phyloP scores from a whole-genome alignment of 1,140 invertebrate genomes.

The Drosophila grimshawi region DNA sequence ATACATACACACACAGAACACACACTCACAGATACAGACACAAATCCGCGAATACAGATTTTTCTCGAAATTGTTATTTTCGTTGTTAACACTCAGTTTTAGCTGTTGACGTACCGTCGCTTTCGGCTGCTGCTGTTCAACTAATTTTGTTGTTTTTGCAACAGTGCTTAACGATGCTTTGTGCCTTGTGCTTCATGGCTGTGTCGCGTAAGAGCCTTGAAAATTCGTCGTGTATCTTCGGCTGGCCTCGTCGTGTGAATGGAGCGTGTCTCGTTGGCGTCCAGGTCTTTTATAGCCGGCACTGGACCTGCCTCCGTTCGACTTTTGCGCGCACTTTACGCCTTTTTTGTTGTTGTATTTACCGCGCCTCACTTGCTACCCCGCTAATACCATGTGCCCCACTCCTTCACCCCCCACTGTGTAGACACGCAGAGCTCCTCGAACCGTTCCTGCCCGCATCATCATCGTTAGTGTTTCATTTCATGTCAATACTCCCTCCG shows the following conservation, averaged over 20 bases:
- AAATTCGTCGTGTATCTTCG: slow-evolving; percentile 34
- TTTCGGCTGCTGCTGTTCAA: slow-evolving; percentile 71
- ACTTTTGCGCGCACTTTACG: slow-evolving; percentile 56
- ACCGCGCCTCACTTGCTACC: slow-evolving; percentile 20
- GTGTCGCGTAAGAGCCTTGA: slow-evolving; percentile 22
- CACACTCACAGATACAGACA: slow-evolving; percentile 12
- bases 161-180: slow-evolving; percentile 46
- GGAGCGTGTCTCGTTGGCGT: slow-evolving; percentile 51
- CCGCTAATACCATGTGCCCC: neutral
- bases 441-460: slow-evolving; percentile 19
- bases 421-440: slow-evolving; percentile 6
- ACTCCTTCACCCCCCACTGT: neutral
- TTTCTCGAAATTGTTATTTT: slow-evolving; percentile 40
- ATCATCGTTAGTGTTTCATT: slow-evolving; percentile 52
- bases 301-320: slow-evolving; percentile 21
- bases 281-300: slow-evolving; percentile 70
- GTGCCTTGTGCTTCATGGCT: slow-evolving; percentile 46
- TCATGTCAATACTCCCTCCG: slow-evolving; percentile 36
- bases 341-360: slow-evolving; percentile 45
- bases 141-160: slow-evolving; percentile 65
- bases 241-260: slow-evolving; percentile 64
- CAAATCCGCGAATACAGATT: slow-evolving; percentile 3
- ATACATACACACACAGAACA: neutral
- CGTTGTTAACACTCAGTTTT: slow-evolving; percentile 44
- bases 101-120: slow-evolving; percentile 44